Conservation (phyloP, 2,113 vertebrate species). For the Azemiops feae region DNA sequence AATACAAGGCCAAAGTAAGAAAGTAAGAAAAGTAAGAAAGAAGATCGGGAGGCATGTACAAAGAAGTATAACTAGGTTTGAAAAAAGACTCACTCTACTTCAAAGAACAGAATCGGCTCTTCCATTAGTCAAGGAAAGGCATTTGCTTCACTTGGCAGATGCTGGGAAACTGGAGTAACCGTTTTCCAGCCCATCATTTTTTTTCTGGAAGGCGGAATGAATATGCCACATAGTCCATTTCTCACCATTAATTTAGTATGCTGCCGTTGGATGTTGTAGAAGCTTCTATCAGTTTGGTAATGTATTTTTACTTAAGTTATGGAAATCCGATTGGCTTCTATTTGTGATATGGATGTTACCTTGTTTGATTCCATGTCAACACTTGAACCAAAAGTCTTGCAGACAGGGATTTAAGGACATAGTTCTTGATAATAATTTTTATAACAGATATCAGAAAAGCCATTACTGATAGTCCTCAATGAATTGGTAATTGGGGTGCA, state of each 20-base stretch:
- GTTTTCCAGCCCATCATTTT: not conserved
- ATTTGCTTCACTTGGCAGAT: not conserved
- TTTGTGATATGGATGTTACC: not conserved
- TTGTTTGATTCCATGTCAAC: not conserved
- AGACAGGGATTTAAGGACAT: not conserved
- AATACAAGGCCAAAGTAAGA: too few relatives aligned
- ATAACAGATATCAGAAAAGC: not conserved
- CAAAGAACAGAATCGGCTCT: not conserved
- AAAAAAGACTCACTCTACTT: not conserved
- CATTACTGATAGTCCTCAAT: not conserved
- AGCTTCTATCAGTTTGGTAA: not conserved
- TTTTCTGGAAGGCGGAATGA: not conserved
- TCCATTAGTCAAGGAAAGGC: not conserved
- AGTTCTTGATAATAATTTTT: not conserved
- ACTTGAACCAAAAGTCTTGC: not conserved
- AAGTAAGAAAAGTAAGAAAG: not conserved
- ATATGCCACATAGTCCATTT: not conserved
- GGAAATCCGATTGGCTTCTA: not conserved
- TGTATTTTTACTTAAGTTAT: not conserved
- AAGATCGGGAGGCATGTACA: not conserved
- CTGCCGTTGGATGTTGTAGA: not conserved
- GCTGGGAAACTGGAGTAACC: not conserved
- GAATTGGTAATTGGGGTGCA: too few relatives aligned
- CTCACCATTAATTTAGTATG: not conserved
- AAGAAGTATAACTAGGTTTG: not conserved